phyloP scores from a whole-genome alignment of 2,888 invertebrate genomes.

The Camponotus fellah region DNA sequence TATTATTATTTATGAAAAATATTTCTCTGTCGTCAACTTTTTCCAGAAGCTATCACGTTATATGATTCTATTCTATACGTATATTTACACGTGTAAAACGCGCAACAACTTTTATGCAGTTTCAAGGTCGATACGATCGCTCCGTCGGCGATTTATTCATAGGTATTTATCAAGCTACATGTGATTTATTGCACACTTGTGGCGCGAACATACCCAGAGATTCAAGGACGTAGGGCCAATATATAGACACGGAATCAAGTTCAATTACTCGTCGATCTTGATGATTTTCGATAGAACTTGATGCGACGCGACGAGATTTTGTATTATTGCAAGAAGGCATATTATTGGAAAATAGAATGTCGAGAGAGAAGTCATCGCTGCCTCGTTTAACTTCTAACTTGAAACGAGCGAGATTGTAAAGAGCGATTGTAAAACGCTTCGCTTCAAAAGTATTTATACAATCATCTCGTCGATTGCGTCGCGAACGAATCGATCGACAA shows the following conservation, averaged over 20 bases:
- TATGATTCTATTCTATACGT: neutral
- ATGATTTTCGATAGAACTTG: neutral
- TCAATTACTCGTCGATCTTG: conserved; percentile 42
- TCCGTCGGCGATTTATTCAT: conserved; percentile 1
- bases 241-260: conserved; percentile 38
- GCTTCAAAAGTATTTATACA: neutral
- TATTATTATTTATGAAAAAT: neutral
- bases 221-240: conserved; percentile 40
- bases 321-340: neutral
- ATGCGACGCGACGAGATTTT: conserved; percentile 4
- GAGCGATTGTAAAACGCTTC: neutral
- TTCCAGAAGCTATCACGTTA: neutral
- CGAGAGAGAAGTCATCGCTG: neutral
- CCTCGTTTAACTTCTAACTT: neutral
- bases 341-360: conserved; percentile 8
- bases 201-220: conserved; percentile 19
- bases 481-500: neutral
- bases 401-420: neutral
- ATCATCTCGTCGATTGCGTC: neutral
- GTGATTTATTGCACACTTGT: conserved; percentile 52
- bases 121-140: conserved; percentile 1
- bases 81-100: neutral
- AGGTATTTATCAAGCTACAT: conserved; percentile 30
- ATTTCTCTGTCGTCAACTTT: neutral
- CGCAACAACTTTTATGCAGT: neutral